Evolutionary conservation across 2,113 vertebrate genomes (phyloP).

Genomic region (Oreotrochilus melanogaster): DNA sequence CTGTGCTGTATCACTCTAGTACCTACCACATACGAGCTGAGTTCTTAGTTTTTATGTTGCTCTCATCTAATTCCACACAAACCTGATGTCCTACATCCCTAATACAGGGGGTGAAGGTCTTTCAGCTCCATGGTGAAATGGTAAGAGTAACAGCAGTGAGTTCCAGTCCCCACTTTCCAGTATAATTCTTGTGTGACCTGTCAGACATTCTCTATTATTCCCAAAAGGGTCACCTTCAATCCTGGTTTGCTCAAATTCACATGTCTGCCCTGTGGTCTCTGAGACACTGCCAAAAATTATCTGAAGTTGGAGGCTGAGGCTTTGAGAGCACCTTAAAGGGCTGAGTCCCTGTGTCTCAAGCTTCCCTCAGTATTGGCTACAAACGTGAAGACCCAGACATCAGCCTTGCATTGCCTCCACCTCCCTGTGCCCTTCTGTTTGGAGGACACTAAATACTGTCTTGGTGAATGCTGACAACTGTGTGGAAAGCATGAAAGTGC

Average conservation of each 20-base stretch:
- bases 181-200: neutral
- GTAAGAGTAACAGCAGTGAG: neutral
- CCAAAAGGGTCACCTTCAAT: neutral
- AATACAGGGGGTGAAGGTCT: neutral
- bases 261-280: neutral
- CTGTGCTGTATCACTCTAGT: neutral
- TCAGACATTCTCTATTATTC: neutral
- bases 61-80: neutral
- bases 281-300: neutral
- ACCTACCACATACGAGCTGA: neutral
- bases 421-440: neutral
- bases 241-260: neutral
- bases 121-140: neutral
- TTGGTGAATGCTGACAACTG: neutral
- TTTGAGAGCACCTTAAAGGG: neutral
- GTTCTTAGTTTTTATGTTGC: neutral
- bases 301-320: neutral
- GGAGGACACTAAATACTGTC: neutral
- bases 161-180: neutral
- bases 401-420: neutral
- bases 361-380: neutral
- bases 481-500: neutral
- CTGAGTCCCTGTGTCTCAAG: neutral
- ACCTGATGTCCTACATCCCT: neutral
- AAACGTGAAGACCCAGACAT: neutral